These are phyloP conservation scores for Rousettus madagascariensis DNA, from an alignment of 2,797 vertebrate genomes.

Conservation along the genomic window DNA sequence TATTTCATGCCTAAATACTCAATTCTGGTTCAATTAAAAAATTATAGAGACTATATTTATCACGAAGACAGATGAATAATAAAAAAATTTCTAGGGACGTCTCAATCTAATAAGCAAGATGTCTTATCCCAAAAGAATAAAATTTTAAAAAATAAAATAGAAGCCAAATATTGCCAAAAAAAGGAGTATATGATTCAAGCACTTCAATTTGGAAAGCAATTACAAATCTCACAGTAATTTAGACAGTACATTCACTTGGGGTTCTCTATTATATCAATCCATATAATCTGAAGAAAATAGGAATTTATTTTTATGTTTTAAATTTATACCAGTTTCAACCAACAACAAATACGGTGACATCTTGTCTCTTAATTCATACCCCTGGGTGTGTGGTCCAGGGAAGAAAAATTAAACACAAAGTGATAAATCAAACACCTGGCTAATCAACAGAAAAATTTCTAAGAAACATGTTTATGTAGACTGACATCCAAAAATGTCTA, in stretches of 20 bases:
- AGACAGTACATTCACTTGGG: not conserved
- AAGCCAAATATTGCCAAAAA: not conserved
- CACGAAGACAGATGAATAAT: not conserved
- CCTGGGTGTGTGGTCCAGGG: not conserved
- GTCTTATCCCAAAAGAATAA: not conserved
- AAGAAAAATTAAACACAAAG: not conserved
- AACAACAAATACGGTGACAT: not conserved
- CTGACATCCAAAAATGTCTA: not conserved
- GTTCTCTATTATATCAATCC: not conserved
- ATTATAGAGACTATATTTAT: not conserved
- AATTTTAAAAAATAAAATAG: not conserved
- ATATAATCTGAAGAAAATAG: not conserved
- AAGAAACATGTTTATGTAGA: not conserved
- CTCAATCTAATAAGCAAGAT: not conserved
- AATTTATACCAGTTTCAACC: slow-evolving; percentile 9
- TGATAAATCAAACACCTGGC: not conserved
- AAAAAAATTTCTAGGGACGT: slow-evolving; percentile 10
- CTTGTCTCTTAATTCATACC: not conserved
- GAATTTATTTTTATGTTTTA: not conserved
- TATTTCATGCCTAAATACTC: not conserved
- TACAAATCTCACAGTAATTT: slow-evolving; percentile 46
- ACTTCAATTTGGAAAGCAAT: slow-evolving; percentile 44
- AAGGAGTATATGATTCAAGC: not conserved
- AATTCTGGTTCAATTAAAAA: not conserved
- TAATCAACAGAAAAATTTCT: not conserved